Base-by-base conservation (phyloP, 2,113 vertebrate species). In the Periophthalmus modestus region DNA sequence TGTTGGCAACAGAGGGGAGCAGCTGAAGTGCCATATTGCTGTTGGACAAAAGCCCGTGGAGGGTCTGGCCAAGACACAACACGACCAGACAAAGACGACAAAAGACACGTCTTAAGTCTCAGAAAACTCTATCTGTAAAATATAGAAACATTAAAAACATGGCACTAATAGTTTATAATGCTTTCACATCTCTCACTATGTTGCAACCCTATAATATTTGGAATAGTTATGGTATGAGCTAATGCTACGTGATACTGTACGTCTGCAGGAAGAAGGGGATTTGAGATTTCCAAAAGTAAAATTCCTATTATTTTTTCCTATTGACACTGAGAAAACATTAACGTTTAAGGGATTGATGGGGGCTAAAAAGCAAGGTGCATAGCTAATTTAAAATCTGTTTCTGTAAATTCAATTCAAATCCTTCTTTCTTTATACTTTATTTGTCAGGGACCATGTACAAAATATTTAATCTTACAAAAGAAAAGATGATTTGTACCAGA, bases 41-140 rank as follows among this genome's bases (percentile, higher is more conserved):
- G 61, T 39, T 75, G 81, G 61, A 68, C 34, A 5, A 3, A 2
- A 16, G 77, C 81, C 81, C 82, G 75, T 1, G 5, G 24, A 72
- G 54, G 23, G 73, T 84, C 67, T 59, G 59, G 72, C 69, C 21
- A 47, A 33, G 48, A 54, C 74, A 82, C 78, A 88, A 77, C 16
- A 24, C 69, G 36, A 18, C 43, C 72, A 72, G 68, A 84, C 73
- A 77, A 85, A 80, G 0, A 72, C 70, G 70, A 57, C 52, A 18
- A 61, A 69, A 73, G 63, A 63, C 59, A 77, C 6, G 43, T 61
- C 54, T 67, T 23, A 15, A 47, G 36, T 47, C 36, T 15, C n/a
- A 0, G 28, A 28, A 59, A 13, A 59, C 13, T 19, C 16, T 55
- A 54, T n/a, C 10, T 59, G 57, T 46, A 43, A n/a, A 21, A 55